Percentiles rank a stretch among this genome's conserved stretches.
Conservation (phyloP, 2,797 vertebrate genomes). For the Limnodromus scolopaceus region DNA sequence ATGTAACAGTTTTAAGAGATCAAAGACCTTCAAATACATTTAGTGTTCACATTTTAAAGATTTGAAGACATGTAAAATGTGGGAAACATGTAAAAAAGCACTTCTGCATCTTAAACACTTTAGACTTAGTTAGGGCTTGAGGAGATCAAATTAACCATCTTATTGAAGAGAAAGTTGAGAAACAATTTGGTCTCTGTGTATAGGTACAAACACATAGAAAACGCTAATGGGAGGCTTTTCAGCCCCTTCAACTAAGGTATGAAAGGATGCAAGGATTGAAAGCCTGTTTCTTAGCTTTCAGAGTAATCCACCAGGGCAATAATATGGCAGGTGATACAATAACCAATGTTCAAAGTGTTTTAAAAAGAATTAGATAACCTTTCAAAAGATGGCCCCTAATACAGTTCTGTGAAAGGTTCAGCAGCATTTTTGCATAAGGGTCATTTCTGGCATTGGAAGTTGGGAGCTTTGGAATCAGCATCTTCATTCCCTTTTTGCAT, state of each 20-base stretch:
- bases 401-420: background rate
- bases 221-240: background rate
- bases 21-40: background rate
- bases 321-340: background rate
- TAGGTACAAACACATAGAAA: background rate
- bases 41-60: background rate
- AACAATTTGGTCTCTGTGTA: accelerated
- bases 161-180: background rate
- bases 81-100: background rate
- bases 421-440: background rate
- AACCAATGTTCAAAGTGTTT: background rate
- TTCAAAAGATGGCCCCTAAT: background rate
- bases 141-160: background rate
- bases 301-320: background rate
- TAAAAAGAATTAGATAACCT: background rate
- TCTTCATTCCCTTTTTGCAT: background rate
- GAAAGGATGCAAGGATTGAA: background rate
- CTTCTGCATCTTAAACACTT: background rate
- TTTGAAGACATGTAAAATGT: background rate
- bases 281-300: background rate
- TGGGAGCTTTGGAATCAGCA: background rate
- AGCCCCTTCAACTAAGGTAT: background rate
- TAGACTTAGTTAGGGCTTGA: background rate
- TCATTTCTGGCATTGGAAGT: background rate
- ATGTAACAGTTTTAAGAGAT: background rate